These are phyloP conservation scores for Phalacrocorax brasilianus DNA, from an alignment of 2,113 vertebrate genomes.

Conservation along the genomic window DNA sequence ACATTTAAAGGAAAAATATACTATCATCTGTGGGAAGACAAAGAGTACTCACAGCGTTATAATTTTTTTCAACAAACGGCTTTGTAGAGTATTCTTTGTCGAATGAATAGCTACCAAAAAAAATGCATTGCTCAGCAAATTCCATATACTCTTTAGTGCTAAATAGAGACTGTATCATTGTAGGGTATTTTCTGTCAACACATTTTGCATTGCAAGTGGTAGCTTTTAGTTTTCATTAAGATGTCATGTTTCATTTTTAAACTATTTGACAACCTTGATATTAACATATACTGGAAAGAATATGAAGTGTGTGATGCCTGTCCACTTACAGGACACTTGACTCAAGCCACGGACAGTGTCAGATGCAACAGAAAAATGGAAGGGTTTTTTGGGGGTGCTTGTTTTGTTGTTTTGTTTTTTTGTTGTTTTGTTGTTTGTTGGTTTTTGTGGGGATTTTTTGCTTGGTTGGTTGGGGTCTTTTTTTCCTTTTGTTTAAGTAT, in stretches of 20 bases:
- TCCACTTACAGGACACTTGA: background rate
- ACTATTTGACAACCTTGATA: background rate
- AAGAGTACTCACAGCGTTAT: background rate
- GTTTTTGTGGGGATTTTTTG: too few species aligned
- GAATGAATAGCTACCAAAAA: background rate
- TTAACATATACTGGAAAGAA: background rate
- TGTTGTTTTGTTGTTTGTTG: too few species aligned
- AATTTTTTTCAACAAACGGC: background rate
- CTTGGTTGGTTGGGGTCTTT: too few species aligned
- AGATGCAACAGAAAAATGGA: background rate
- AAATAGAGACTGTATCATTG: background rate
- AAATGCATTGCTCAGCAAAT: background rate
- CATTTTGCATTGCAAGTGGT: background rate
- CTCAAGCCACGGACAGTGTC: background rate
- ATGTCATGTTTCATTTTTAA: background rate
- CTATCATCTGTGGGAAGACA: background rate
- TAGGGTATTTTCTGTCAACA: background rate
- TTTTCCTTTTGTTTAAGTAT: background rate
- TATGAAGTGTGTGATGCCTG: background rate
- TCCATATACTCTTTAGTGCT: background rate
- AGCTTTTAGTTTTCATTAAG: background rate
- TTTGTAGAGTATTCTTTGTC: background rate
- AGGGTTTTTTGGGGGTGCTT: background rate
- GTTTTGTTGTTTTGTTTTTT: too few species aligned
- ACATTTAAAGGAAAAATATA: background rate